Conservation (phyloP, 1,140 invertebrate species). For the Babylonia areolata region DNA sequence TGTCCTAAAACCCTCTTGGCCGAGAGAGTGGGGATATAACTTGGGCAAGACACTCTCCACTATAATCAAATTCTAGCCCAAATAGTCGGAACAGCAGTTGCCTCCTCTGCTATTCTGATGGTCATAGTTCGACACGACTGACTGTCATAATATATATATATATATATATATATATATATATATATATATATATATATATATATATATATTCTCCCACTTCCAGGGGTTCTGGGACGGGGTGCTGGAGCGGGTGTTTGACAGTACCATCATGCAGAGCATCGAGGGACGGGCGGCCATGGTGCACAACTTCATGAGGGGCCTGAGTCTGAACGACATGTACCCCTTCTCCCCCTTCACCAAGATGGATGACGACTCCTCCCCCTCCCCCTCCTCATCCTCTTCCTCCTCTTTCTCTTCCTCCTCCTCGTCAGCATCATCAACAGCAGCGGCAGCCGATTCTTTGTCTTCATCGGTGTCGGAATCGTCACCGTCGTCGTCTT, state of each 20-base stretch:
- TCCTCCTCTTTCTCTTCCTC: neutral
- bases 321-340: slow-evolving; percentile 73
- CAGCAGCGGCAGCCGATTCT: neutral
- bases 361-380: slow-evolving; percentile 31
- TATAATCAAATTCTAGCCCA: too few relatives aligned
- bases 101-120: too few relatives aligned
- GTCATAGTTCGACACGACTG: too few relatives aligned
- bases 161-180: too few relatives aligned
- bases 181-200: too few relatives aligned
- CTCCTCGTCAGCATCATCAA: neutral
- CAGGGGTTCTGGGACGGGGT: slow-evolving; percentile 55
- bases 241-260: slow-evolving; percentile 53
- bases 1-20: too few relatives aligned
- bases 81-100: too few relatives aligned
- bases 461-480: neutral
- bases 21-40: too few relatives aligned
- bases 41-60: too few relatives aligned
- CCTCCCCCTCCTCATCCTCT: neutral
- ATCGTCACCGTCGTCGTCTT: neutral
- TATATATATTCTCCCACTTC: too few relatives aligned
- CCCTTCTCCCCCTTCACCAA: slow-evolving; percentile 74
- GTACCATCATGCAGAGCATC: slow-evolving; percentile 56
- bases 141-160: too few relatives aligned
- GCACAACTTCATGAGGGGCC: slow-evolving; percentile 77
- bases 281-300: slow-evolving; percentile 76